Percentiles rank a stretch among this genome's conserved stretches.
phyloP scores from a whole-genome alignment of 92 coral and sea anemone species.

The Epizoanthus ramosus region DNA sequence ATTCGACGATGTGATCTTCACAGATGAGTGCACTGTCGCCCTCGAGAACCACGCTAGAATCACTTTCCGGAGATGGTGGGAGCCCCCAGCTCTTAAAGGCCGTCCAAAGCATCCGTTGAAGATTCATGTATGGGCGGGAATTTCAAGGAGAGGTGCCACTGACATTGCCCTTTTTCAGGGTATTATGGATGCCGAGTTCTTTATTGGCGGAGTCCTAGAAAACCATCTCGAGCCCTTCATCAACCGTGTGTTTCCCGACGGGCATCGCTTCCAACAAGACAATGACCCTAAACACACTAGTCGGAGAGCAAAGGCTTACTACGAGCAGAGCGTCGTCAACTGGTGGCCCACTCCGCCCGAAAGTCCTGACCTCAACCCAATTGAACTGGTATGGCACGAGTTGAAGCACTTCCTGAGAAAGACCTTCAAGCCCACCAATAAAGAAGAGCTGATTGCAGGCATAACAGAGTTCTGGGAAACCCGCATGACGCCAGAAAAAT shows the following conservation, averaged over 20 bases:
- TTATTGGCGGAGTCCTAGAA: constrained; percentile 21
- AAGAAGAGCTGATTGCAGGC: constrained; percentile 37
- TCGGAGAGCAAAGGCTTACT: constrained; percentile 30
- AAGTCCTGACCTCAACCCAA: constrained; percentile 55
- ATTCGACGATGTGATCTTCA: constrained; percentile 66
- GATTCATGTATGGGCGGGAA: constrained; percentile 63
- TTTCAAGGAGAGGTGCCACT: constrained; percentile 57
- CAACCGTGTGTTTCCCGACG: constrained; percentile 35
- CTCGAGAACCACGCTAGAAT: constrained; percentile 60
- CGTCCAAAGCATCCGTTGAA: constrained; percentile 64
- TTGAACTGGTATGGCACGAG: constrained; percentile 53
- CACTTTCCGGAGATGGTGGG: constrained; percentile 63
- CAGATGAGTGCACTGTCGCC: constrained; percentile 61
- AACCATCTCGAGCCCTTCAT: constrained; percentile 52
- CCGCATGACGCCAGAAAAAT: constrained; percentile 37
- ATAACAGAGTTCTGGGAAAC: constrained; percentile 38
- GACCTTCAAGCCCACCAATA: constrained; percentile 32
- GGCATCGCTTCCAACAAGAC: constrained; percentile 55
- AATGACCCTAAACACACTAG: constrained; percentile 67
- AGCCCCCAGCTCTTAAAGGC: constrained; percentile 58
- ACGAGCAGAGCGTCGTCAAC: constrained; percentile 30
- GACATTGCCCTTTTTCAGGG: constrained; percentile 51
- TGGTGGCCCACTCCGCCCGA: constrained; percentile 63
- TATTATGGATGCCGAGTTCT: constrained; percentile 58
- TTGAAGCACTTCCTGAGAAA: constrained; percentile 33